A percentile compares a stretch with the other conserved stretches of the same genome.
These are phyloP conservation scores for Xestia c-nigrum DNA, from an alignment of 2,888 invertebrate genomes.

Conservation along the genomic window DNA sequence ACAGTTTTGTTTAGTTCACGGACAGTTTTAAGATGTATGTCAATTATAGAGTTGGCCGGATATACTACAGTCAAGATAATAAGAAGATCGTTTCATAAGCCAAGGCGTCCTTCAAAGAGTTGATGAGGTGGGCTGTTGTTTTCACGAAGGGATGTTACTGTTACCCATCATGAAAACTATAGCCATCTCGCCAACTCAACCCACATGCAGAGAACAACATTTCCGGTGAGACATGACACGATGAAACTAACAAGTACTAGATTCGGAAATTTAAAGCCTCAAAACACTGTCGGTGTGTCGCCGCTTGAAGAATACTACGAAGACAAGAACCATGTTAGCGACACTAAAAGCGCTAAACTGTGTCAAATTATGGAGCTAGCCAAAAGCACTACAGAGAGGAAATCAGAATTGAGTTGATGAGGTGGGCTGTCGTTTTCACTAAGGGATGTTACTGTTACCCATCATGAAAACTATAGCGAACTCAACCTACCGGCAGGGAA, in stretches of 20 bases:
- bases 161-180: not conserved
- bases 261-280: too few relatives aligned
- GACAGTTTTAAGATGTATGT: too few relatives aligned
- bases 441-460: slow-evolving; percentile 1
- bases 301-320: too few relatives aligned
- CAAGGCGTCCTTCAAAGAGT: not conserved
- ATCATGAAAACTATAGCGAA: slow-evolving; percentile 1
- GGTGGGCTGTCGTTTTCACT: not conserved
- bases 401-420: too few relatives aligned
- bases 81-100: not conserved
- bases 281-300: too few relatives aligned
- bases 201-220: not conserved
- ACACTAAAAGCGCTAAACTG: too few relatives aligned
- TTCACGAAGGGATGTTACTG: not conserved
- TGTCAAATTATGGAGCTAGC: too few relatives aligned
- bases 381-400: too few relatives aligned
- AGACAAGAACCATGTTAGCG: too few relatives aligned
- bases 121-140: not conserved
- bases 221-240: too few relatives aligned
- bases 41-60: not conserved
- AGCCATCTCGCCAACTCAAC: not conserved
- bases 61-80: not conserved
- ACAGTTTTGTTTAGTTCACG: too few relatives aligned
- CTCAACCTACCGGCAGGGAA: not conserved
- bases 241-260: too few relatives aligned